phyloP scores from a whole-genome alignment of 2,888 invertebrate genomes.

The Geophilus truncorum region DNA sequence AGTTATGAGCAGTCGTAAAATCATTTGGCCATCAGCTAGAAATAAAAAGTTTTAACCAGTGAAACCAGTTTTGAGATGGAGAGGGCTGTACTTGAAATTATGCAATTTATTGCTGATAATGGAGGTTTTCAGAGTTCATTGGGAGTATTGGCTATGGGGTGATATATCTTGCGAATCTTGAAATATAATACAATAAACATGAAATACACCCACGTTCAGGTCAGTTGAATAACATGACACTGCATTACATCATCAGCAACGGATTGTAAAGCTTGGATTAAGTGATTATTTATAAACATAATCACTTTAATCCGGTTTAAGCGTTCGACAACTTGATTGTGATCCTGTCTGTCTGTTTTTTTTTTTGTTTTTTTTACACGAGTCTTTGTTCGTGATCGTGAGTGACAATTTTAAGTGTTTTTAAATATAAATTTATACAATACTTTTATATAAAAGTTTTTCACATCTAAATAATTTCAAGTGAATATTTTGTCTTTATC shows the following conservation, averaged over 20 bases:
- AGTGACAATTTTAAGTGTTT: no score
- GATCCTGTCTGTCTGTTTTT: no score
- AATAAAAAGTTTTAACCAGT: constrained; percentile 12
- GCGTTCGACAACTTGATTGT: not conserved
- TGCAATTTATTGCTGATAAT: constrained; percentile 13
- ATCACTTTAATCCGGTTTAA: not conserved
- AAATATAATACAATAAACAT: not conserved
- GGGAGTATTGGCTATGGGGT: not conserved
- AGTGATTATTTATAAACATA: no score
- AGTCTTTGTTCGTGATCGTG: no score
- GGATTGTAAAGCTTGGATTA: no score
- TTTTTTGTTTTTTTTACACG: no score
- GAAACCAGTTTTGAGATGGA: constrained; percentile 8
- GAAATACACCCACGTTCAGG: no score
- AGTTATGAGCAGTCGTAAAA: constrained; percentile 27
- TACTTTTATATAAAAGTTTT: no score
- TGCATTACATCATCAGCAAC: not conserved
- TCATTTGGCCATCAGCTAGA: constrained; percentile 23
- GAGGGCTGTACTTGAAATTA: constrained; percentile 19
- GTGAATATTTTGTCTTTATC: no score
- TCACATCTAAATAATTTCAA: no score
- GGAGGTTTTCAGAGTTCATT: not conserved
- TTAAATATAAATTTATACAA: no score
- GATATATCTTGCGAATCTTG: not conserved
- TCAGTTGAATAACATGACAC: not conserved